These are phyloP conservation scores for Sparidentex hasta DNA, from an alignment of 2,797 vertebrate species.

Conservation along the genomic window DNA sequence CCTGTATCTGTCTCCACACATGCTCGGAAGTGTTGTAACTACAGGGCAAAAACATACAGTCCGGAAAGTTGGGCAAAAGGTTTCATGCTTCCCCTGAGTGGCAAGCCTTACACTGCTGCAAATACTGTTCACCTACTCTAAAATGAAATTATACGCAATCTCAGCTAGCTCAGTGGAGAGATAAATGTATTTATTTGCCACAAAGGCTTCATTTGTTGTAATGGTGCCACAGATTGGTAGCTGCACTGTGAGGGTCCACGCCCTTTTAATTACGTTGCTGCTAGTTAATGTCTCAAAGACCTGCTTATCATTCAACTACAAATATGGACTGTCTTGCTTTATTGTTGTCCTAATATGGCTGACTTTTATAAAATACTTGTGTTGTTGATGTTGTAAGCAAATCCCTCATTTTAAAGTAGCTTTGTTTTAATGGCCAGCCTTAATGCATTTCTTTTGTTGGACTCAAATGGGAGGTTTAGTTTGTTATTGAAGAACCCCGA, in stretches of 20 bases:
- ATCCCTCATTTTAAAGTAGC: conserved; percentile 56
- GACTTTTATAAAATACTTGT: conserved; percentile 57
- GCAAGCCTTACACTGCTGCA: conserved; percentile 35
- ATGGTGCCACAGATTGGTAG: conserved; percentile 77
- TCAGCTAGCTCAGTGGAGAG: conserved; percentile 40
- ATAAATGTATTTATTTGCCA: conserved; percentile 68
- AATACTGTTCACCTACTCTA: conserved; percentile 29
- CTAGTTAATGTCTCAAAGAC: conserved; percentile 82
- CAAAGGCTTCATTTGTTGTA: conserved; percentile 68
- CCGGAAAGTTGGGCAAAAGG: conserved; percentile 1
- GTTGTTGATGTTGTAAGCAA: conserved; percentile 45
- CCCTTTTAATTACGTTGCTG: conserved; percentile 70
- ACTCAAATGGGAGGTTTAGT: conserved; percentile 41
- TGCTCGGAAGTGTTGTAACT: conserved; percentile 17
- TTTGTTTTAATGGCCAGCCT: conserved; percentile 57
- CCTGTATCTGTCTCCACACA: conserved; percentile 19
- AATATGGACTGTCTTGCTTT: conserved; percentile 58
- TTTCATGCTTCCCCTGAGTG: conserved; percentile 6
- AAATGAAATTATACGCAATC: conserved; percentile 45
- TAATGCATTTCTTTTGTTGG: conserved; percentile 45
- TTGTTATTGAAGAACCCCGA: conserved; percentile 37
- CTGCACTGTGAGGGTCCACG: conserved; percentile 77
- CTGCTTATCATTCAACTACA: conserved; percentile 84
- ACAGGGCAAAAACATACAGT: conserved; percentile 10
- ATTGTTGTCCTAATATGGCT: conserved; percentile 50